Conservation (phyloP, 2,888 invertebrate species). For the Drosophila testacea region DNA sequence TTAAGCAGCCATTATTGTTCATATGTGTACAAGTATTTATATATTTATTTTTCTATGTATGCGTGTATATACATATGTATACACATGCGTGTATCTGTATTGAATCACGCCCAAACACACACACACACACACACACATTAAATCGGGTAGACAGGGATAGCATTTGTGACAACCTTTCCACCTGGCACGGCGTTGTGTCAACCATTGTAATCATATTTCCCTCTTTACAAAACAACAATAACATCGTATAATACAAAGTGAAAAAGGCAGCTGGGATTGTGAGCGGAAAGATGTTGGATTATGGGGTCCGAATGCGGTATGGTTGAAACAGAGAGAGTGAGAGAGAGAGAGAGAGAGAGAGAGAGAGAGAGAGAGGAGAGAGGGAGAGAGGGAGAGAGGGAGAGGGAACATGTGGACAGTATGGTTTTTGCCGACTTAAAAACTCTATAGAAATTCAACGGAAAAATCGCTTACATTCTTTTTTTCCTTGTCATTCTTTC, state of each 20-base stretch:
- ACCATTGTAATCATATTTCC: slow-evolving; percentile 75
- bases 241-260: slow-evolving; percentile 36
- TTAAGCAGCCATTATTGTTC: slow-evolving; percentile 17
- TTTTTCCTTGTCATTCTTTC: background rate
- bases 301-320: slow-evolving; percentile 13
- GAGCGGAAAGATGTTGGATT: slow-evolving; percentile 50
- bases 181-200: slow-evolving; percentile 60
- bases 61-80: background rate
- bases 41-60: background rate
- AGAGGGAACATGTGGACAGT: background rate
- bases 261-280: slow-evolving; percentile 52
- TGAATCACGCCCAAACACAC: slow-evolving; percentile 13
- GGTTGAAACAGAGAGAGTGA: background rate
- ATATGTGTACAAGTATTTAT: background rate
- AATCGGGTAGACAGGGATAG: slow-evolving; percentile 12
- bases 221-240: slow-evolving; percentile 45
- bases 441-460: slow-evolving; percentile 41
- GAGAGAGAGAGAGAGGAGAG: too few species aligned
- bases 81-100: slow-evolving; percentile 4
- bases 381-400: background rate
- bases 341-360: too few species aligned
- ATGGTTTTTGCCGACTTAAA: slow-evolving; percentile 17
- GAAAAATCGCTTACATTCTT: slow-evolving; percentile 31
- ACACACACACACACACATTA: background rate
- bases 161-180: slow-evolving; percentile 53